Evolutionary conservation across 2,113 vertebrate genomes (phyloP), one percentile per base, ranked within the genome.

Genomic region (Pedionomus torquatus): DNA sequence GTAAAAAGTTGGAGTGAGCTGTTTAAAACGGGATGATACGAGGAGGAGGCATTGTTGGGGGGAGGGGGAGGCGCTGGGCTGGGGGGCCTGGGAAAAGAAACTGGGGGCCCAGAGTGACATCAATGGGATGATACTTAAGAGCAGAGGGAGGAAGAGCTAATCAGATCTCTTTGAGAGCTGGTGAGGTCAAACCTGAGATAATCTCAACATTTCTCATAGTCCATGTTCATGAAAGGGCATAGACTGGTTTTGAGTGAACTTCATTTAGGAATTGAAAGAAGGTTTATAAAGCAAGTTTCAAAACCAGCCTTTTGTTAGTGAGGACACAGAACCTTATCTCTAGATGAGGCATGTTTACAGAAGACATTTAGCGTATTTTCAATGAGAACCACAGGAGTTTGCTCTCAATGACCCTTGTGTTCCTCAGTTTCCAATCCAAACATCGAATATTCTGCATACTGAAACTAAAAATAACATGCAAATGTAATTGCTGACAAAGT

Each of bases 351-450:
- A 76, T 94, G 84, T 90, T 93, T 91, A 78, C 52, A 79, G 82
- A 94, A 85, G 89, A 87, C n/a, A 13, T 88, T 83, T 52, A 94
- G 25, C 58, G 49, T 96, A 93, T 86, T 91, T 94, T 85, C 78
- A 77, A 43, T 65, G 81, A 79, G 84, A 95, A 61, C 61, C n/a
- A 64, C 3, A 2, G 49, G 71, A 77, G 71, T 61, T 65, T 90
- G 70, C 46, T 76, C 49, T 96, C 78, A 33, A 4, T 93, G 89
- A 96, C 87, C 69, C 63, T 76, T 91, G 37, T 84, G n/a, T 76
- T 89, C 66, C 19, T 83, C 49, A 11, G 66, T 85, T 94, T 92
- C 84, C 78, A 77, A 54, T 68, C 25, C 77, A 92, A 92, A 87
- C 70, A 81, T 52, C 41, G 69, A 76, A 85, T 95, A 76, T 44